phyloP scores from a whole-genome alignment of 2,797 vertebrate genomes.

The Peromyscus attwateri region DNA sequence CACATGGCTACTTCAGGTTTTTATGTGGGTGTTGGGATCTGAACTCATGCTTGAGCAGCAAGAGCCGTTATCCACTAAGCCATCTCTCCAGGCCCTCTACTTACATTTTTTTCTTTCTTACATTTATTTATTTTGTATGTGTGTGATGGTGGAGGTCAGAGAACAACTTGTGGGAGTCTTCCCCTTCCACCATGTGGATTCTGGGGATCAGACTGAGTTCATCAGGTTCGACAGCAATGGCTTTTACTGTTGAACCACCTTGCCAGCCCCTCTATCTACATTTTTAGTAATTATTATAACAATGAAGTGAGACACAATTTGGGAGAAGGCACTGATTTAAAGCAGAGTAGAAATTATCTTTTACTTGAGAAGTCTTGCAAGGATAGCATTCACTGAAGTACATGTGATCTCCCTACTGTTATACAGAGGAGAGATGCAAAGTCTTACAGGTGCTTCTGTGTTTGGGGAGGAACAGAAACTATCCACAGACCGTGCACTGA shows the following conservation, averaged over 20 bases:
- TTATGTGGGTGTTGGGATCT: background rate
- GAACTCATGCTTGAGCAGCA: background rate
- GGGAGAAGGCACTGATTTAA: background rate
- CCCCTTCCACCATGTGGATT: background rate
- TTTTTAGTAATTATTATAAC: background rate
- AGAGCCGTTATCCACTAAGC: background rate
- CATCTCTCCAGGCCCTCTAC: background rate
- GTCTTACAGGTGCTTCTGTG: background rate
- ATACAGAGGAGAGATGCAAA: background rate
- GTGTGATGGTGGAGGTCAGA: background rate
- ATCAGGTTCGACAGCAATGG: background rate
- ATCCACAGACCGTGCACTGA: background rate
- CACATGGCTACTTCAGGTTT: background rate
- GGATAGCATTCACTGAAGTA: background rate
- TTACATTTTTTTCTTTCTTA: background rate
- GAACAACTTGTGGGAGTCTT: background rate
- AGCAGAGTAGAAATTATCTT: background rate
- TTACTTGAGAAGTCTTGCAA: slow-evolving; percentile 3
- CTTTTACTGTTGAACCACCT: background rate
- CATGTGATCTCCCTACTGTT: background rate
- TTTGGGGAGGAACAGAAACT: slow-evolving; percentile 1
- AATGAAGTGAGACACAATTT: background rate
- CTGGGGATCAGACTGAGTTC: background rate
- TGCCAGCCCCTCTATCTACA: background rate
- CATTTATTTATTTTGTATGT: background rate